Evolutionary conservation across 2,797 vertebrate genomes (phyloP).

Genomic region (Lerista edwardsae): DNA sequence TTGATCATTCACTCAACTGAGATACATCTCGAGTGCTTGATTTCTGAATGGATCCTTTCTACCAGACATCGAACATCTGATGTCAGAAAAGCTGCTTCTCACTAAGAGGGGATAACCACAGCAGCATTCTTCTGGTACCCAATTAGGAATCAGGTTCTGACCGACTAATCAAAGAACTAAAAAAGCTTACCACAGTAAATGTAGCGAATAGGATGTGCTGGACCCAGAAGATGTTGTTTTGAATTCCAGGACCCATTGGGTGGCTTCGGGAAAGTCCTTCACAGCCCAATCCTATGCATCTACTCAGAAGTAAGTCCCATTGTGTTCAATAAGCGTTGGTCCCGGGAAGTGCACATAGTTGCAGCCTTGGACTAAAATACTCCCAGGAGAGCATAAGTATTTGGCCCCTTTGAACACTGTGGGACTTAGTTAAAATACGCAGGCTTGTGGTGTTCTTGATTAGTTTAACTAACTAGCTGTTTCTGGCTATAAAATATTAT

Average conservation of each 20-base stretch:
- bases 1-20: conserved; percentile 28
- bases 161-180: neutral
- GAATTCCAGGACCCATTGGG: neutral
- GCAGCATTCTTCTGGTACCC: neutral
- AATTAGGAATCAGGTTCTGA: neutral
- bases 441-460: no score
- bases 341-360: neutral
- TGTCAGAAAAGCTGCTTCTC: conserved; percentile 2
- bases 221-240: neutral
- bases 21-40: conserved; percentile 10
- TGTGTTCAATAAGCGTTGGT: neutral
- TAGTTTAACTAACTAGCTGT: no score
- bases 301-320: neutral
- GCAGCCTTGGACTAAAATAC: neutral
- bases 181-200: neutral
- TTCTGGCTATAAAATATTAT: neutral
- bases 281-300: neutral
- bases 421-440: no score
- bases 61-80: neutral
- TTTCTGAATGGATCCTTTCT: neutral
- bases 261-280: neutral
- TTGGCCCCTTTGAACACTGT: no score
- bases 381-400: no score
- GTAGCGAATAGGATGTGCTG: neutral
- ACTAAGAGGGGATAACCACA: neutral